Base-by-base conservation (phyloP, 2,113 vertebrate genomes). In the Colinus virginianus region DNA sequence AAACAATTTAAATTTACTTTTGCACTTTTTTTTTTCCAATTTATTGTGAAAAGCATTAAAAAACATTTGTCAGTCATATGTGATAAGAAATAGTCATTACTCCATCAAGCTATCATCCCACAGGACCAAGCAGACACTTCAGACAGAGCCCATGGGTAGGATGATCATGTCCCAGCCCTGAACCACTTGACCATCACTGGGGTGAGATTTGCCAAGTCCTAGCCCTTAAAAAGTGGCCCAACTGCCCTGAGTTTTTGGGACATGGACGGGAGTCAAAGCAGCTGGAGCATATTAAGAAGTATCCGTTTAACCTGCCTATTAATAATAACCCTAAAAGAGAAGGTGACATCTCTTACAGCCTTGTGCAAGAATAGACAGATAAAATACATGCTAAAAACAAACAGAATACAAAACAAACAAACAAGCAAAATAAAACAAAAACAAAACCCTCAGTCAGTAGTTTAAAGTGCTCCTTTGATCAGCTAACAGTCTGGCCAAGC, bases 161-260 rank as follows among this genome's bases (percentile, higher is more conserved):
- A 78, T 12, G 25, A 68, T 46, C 46, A 26, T 21, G 18, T 21
- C 8, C 23, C 48, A 20, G 15, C 26, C 74, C 26, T 34, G 12
- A 10, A 26, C 0, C 2, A 3, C 23, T 53, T 43, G 15, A 56
- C 15, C 17, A 26, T n/a, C 2, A 6, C 25, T 11, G 1, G 61
- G 19, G 7, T 14, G 20, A 38, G 6, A 55, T 62, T 70, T 56
- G 32, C 12, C 6, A 14, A 67, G 84, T 42, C 26, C 43, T 13
- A 34, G 11, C 6, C 25, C 18, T n/a, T 12, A 66, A 36, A 10
- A 13, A 5, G 36, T 43, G 19, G 13, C 48, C 7, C 3, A 55
- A 17, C 14, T 34, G 28, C 12, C n/a, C 15, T 55, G 30, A 22
- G 18, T 63, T 64, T 36, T 25, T 42, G 3, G 5, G 36, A 51